Evolutionary conservation across 2,888 invertebrate species (phyloP).

Genomic region (Toxonevra muliebris): DNA sequence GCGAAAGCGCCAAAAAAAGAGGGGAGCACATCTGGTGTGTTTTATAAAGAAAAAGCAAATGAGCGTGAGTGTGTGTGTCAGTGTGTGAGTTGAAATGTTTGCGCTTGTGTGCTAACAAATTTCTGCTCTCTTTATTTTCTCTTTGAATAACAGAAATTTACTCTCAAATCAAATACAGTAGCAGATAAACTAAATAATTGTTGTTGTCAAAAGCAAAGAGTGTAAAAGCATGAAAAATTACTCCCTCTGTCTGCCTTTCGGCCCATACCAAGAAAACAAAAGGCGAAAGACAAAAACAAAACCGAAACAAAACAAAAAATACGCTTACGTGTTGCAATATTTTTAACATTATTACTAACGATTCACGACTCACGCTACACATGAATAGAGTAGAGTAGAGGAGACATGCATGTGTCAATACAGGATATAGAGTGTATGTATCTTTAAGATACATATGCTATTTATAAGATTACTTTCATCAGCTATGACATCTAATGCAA

Average conservation of each 20-base stretch:
- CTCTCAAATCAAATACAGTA: too few relatives aligned
- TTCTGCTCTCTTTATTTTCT: too few relatives aligned
- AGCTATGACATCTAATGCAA: too few relatives aligned
- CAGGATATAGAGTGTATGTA: too few relatives aligned
- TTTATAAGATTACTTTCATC: too few relatives aligned
- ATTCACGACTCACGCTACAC: too few relatives aligned
- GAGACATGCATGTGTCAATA: background rate
- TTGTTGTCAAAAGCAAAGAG: too few relatives aligned
- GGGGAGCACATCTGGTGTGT: background rate
- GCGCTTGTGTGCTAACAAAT: slow-evolving; percentile 36
- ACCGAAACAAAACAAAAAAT: background rate
- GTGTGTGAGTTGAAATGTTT: slow-evolving; percentile 21
- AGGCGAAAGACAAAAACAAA: slow-evolving; percentile 1
- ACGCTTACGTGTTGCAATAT: slow-evolving; percentile 57
- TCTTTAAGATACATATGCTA: too few relatives aligned
- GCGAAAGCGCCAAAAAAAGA: background rate
- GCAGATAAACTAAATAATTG: too few relatives aligned
- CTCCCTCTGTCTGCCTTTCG: too few relatives aligned
- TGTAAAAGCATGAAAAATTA: too few relatives aligned
- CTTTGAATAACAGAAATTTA: too few relatives aligned
- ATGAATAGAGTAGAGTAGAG: slow-evolving; percentile 33
- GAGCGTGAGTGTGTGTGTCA: slow-evolving; percentile 12
- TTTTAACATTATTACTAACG: slow-evolving; percentile 55
- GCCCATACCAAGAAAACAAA: background rate
- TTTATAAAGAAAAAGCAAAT: slow-evolving; percentile 6